Conservation (phyloP, 2,888 invertebrate species). For the Cosmia pyralina region DNA sequence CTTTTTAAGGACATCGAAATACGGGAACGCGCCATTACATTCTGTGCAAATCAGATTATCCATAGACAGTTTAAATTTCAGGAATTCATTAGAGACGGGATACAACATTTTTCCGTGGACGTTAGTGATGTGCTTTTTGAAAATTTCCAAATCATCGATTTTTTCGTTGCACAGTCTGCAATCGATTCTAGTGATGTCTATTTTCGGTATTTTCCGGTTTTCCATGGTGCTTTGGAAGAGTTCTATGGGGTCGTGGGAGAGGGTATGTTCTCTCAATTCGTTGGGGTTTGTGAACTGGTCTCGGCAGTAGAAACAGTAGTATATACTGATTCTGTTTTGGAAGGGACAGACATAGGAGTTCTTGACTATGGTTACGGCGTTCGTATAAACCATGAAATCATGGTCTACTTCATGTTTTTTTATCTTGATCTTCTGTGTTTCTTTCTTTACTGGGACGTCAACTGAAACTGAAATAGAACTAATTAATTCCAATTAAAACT, state of each 20-base stretch:
- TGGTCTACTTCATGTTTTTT: slow-evolving; percentile 71
- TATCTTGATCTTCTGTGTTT: slow-evolving; percentile 55
- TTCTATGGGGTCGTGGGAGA: slow-evolving; percentile 78
- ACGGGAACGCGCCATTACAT: slow-evolving; percentile 79
- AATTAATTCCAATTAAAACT: neutral
- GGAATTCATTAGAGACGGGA: slow-evolving; percentile 79
- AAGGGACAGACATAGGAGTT: slow-evolving; percentile 82
- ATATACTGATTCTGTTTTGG: slow-evolving; percentile 75
- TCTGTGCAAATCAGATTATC: slow-evolving; percentile 81
- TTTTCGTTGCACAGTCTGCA: slow-evolving; percentile 81
- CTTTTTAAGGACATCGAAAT: slow-evolving; percentile 82
- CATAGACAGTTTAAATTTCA: slow-evolving; percentile 80
- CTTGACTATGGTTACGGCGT: slow-evolving; percentile 79
- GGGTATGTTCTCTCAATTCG: slow-evolving; percentile 82
- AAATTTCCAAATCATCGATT: slow-evolving; percentile 77
- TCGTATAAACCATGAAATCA: slow-evolving; percentile 78
- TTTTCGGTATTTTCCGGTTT: slow-evolving; percentile 83
- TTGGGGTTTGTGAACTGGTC: slow-evolving; percentile 84
- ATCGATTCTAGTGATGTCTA: slow-evolving; percentile 84
- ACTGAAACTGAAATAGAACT: slow-evolving; percentile 49
- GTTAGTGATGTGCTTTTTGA: slow-evolving; percentile 77
- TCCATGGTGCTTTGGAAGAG: slow-evolving; percentile 79
- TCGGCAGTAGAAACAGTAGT: slow-evolving; percentile 85
- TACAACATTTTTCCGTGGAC: slow-evolving; percentile 73
- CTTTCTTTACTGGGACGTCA: slow-evolving; percentile 60